Base-by-base conservation (phyloP, 2,888 invertebrate species). In the Chymomyza procnemis region DNA sequence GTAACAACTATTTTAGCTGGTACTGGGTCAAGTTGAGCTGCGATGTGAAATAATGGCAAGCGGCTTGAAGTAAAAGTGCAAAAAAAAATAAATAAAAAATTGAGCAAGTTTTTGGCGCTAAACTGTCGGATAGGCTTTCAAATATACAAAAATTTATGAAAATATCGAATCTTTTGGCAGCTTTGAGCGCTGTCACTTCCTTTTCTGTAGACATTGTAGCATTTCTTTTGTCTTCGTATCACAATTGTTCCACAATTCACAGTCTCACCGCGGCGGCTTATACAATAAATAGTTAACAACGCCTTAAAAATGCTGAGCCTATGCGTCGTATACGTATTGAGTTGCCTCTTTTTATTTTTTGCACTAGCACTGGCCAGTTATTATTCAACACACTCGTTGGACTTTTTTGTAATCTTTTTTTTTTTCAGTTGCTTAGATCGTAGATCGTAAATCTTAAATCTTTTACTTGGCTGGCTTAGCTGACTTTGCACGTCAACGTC, bases 311-410 rank as follows among this genome's bases (percentile, higher is more conserved):
- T 26, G 55, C 5, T 30, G 22, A 26, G 22, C 21, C 22, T 6
- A 55, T 30, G n/a, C 9, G 22, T 6, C 55, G 55, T 55, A 55
- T 55, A 30, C 55, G 55, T 55, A 55, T 26, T 55, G 6, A 26
- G 26, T 18, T 55, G 22, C 26, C n/a, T 55, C 34, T 41, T 41
- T 41, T 8, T 41, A 3, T 12, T 26, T 34, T 21, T 58, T 19
- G 16, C 22, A n/a, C 21, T 26, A 6, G 16, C 22, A n/a, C 21
- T 26, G n/a, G n/a, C 41, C 58, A 26, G n/a, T 12, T 14, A 41
- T 61, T 61, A 61, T 61, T 61, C 52, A 61, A 61, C 52, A 50
- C 52, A 50, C 34, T 12, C 12, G n/a, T 41, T 41, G 6, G 34
- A 41, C 34, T 41, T 48, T 48, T 48, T 48, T 16, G 48, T 16